Evolutionary conservation across 2,888 invertebrate species (phyloP).

Genomic region (Abscondita cerata): DNA sequence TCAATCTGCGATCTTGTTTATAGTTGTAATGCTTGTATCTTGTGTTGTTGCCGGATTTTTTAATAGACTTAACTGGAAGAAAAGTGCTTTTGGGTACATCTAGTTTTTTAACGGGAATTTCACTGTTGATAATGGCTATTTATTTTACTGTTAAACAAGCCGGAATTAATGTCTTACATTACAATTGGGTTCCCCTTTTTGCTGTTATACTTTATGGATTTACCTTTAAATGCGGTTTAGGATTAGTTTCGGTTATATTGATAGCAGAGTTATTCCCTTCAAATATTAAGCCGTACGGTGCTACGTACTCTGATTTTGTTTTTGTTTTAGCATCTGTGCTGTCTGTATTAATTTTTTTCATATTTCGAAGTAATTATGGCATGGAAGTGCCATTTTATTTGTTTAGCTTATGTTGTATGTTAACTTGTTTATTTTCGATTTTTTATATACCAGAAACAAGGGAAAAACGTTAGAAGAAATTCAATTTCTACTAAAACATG

Average conservation of each 20-base stretch:
- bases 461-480: slow-evolving; percentile 56
- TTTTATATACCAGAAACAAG: slow-evolving; percentile 54
- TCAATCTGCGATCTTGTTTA: slow-evolving; percentile 53
- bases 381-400: slow-evolving; percentile 53
- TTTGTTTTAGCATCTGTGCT: slow-evolving; percentile 51
- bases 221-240: slow-evolving; percentile 53
- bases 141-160: slow-evolving; percentile 51
- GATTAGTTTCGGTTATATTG: slow-evolving; percentile 55
- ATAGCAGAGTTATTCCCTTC: slow-evolving; percentile 46
- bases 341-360: slow-evolving; percentile 50
- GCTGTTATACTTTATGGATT: slow-evolving; percentile 54
- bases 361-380: slow-evolving; percentile 46
- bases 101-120: slow-evolving; percentile 50
- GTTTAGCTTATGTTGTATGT: slow-evolving; percentile 49
- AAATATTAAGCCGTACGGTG: slow-evolving; percentile 56
- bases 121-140: slow-evolving; percentile 49
- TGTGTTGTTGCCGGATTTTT: slow-evolving; percentile 47
- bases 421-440: slow-evolving; percentile 51
- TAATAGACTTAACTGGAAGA: slow-evolving; percentile 54
- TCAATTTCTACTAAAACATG: slow-evolving; percentile 52
- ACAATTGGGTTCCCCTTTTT: slow-evolving; percentile 54
- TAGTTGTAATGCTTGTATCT: slow-evolving; percentile 52
- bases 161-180: slow-evolving; percentile 43
- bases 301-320: slow-evolving; percentile 54
- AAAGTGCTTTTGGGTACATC: slow-evolving; percentile 51